Evolutionary conservation across 2,797 vertebrate species (phyloP), one percentile per base, ranked within the genome.

Genomic region (Gorsachius magnificus): DNA sequence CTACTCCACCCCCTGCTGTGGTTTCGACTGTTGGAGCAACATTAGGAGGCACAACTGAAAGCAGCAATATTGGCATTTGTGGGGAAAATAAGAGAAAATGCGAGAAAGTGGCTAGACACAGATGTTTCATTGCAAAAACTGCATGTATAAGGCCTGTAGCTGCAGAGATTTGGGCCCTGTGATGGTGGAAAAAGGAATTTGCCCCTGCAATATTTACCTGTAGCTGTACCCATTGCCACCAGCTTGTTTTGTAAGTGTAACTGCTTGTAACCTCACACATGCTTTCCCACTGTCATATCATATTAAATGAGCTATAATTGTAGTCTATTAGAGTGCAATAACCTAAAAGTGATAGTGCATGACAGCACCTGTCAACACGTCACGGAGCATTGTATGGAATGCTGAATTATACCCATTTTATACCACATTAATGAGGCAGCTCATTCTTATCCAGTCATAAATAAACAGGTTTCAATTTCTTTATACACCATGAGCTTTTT

Each of bases 361-460:
- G 97, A 95, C 97, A 97, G 97, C 96, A 95, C 95, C 97, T 97
- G 97, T 97, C 98, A 97, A 95, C 93, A 89, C 65, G 74, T 94
- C 94, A 92, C 9, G 48, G 70, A 93, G 91, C 66, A 91, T 94
- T 97, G 96, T 93, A 82, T 95, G 93, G 96, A 96, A 97, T 94
- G 95, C 89, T 96, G 94, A 96, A 97, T 97, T 97, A 95, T 93
- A 94, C 71, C 71, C 79, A 94, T 93, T 97, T 96, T 97, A 71
- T 94, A 96, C 94, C 90, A 97, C 94, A 92, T 97, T 94, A 94
- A 96, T 93, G 87, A 95, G 94, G 95, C 78, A 96, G 93, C 83
- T 97, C 84, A 68, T 97, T 96, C 93, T 87, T 93, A 63, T 57
- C 93, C 88, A 94, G 91, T 90, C 96, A 92, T 93, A 97, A 96